phyloP scores from a whole-genome alignment of 2,797 vertebrate species.

The Manis pentadactyla region DNA sequence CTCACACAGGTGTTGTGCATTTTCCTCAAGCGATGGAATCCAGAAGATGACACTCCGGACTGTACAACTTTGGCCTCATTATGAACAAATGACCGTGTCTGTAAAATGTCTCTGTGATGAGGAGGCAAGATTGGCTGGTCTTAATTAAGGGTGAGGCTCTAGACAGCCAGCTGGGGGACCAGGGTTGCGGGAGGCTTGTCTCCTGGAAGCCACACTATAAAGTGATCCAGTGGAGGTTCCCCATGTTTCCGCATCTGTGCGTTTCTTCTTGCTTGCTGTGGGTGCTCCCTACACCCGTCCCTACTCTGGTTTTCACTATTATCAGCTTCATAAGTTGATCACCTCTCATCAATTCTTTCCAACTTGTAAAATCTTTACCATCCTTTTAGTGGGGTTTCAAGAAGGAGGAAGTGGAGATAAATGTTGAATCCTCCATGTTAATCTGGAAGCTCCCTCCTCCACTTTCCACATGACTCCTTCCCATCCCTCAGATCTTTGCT shows the following conservation, averaged over 20 bases:
- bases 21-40: neutral
- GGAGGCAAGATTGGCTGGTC: neutral
- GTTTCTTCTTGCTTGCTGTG: neutral
- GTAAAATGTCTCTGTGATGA: neutral
- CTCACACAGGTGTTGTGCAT: neutral
- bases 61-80: neutral
- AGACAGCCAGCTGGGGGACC: neutral
- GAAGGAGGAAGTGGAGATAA: neutral
- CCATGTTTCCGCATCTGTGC: neutral
- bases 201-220: neutral
- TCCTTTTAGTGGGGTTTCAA: neutral
- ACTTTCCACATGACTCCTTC: neutral
- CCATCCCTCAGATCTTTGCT: neutral
- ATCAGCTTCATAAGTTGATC: neutral
- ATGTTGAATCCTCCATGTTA: neutral
- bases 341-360: neutral
- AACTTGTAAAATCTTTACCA: neutral
- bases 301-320: neutral
- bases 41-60: neutral
- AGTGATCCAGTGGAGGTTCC: neutral
- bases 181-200: neutral
- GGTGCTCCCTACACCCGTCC: neutral
- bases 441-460: neutral
- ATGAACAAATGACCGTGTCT: neutral
- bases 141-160: neutral